Percentiles rank a stretch among this genome's conserved stretches.
Conservation (phyloP, 2,797 vertebrate genomes). For the Sebastes minor region DNA sequence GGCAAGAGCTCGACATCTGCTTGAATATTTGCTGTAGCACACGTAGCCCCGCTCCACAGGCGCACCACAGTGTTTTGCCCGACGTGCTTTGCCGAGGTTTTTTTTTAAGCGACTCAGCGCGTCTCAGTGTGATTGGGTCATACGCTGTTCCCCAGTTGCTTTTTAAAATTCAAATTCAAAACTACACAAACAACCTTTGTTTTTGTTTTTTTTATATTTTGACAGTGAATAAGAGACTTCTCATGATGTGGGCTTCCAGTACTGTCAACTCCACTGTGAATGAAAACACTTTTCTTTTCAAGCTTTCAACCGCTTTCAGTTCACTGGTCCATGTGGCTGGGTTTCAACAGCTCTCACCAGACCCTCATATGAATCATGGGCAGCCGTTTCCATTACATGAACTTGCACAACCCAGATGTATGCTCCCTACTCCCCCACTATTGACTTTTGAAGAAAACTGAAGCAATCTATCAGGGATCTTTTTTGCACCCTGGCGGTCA, state of each 20-base stretch:
- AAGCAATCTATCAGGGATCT: background rate
- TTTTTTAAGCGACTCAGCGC: background rate
- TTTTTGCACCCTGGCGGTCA: background rate
- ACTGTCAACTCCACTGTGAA: background rate
- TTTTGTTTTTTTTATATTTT: background rate
- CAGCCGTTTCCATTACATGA: background rate
- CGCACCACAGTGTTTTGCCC: background rate
- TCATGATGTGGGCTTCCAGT: background rate
- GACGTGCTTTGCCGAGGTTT: background rate
- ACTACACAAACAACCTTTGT: background rate
- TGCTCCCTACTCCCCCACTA: background rate
- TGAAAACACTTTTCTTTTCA: background rate
- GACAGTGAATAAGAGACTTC: conserved; percentile 2
- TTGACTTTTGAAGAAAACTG: background rate
- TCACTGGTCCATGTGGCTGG: conserved; percentile 15
- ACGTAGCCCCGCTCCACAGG: background rate
- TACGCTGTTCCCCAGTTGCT: background rate
- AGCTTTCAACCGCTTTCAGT: conserved; percentile 9
- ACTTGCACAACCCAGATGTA: background rate
- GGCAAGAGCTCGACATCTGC: background rate
- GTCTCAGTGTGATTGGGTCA: background rate
- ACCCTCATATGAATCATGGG: background rate
- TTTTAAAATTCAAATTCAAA: background rate
- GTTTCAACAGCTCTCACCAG: conserved; percentile 22
- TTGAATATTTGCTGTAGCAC: background rate